phyloP scores from a whole-genome alignment of 2,888 invertebrate genomes.

The Oscheius sp. region DNA sequence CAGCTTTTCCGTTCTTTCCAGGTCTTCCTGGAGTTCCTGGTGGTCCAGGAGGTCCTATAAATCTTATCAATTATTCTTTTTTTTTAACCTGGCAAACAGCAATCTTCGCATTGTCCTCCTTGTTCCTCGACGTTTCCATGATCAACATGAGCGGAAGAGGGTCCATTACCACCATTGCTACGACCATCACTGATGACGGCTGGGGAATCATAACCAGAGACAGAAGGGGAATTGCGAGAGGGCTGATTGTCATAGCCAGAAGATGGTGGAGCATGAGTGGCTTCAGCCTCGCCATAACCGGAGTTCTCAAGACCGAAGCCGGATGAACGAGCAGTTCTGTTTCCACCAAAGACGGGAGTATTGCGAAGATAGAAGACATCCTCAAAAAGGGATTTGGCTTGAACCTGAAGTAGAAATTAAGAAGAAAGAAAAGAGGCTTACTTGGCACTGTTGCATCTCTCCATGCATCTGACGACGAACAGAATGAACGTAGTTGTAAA shows the following conservation, averaged over 20 bases:
- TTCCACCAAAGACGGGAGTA: constrained; percentile 19
- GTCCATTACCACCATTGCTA: background rate
- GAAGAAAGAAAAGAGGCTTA: too few relatives aligned
- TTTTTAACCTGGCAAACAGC: constrained; percentile 44
- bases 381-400: constrained; percentile 16
- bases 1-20: constrained; percentile 53
- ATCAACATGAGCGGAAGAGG: background rate
- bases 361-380: constrained; percentile 14
- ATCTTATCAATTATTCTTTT: constrained; percentile 44
- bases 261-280: background rate
- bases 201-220: constrained; percentile 10
- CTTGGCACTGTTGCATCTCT: constrained; percentile 46
- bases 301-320: constrained; percentile 13
- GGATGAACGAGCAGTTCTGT: constrained; percentile 27
- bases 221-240: too few relatives aligned
- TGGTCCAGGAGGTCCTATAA: constrained; percentile 41
- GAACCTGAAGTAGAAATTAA: background rate
- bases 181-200: background rate
- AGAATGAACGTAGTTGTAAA: constrained; percentile 45
- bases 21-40: constrained; percentile 47
- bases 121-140: constrained; percentile 12
- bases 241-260: too few relatives aligned
- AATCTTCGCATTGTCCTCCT: constrained; percentile 17
- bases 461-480: constrained; percentile 47
- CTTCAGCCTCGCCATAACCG: constrained; percentile 20